Evolutionary conservation across 2,888 invertebrate genomes (phyloP), one percentile per base, ranked within the genome.

Genomic region (Tuberolachnus salignus): DNA sequence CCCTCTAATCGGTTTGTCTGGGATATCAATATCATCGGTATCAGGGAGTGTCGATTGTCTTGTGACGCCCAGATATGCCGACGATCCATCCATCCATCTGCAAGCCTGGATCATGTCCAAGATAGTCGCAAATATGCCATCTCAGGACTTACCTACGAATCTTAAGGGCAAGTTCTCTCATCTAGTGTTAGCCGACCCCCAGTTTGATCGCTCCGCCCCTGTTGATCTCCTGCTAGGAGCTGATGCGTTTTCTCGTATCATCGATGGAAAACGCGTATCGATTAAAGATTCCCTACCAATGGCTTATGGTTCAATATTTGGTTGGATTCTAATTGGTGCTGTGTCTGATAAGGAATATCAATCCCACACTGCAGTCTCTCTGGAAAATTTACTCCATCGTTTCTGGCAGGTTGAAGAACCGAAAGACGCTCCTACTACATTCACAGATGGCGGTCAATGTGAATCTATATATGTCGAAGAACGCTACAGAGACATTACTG

Each of bases 331-430:
- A 0, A 57, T 42, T 1, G 80, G 72, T 11, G 16, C 72, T 6
- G 42, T 34, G 16, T n/a, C 34, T 1, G 61, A 9, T n/a, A n/a
- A 13, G 10, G 3, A 2, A 26, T 4, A 6, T 59, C 6, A 1
- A 13, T 8, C 23, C 8, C 0, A 14, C 3, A 1, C 42, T 1
- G n/a, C 42, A 0, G 21, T 21, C 2, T 61, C 61, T 6, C 9
- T 61, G 9, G 82, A 21, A 53, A 53, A 10, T 21, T 46, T 19
- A 11, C 14, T 80, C 13, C 6, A 23, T 1, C 21, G 51, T 23
- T 80, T 80, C 49, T 80, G 69, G 69, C 61, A 70, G 51, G 16
- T 80, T 23, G 80, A 80, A 23, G 70, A 80, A 61, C 63, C 70
- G 0, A 19, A 61, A 51, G 51, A 61, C 11, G 44, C 63, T 4